Evolutionary conservation across 1,140 invertebrate species (phyloP), one percentile per base, ranked within the genome.

Genomic region (Phthorimaea operculella): DNA sequence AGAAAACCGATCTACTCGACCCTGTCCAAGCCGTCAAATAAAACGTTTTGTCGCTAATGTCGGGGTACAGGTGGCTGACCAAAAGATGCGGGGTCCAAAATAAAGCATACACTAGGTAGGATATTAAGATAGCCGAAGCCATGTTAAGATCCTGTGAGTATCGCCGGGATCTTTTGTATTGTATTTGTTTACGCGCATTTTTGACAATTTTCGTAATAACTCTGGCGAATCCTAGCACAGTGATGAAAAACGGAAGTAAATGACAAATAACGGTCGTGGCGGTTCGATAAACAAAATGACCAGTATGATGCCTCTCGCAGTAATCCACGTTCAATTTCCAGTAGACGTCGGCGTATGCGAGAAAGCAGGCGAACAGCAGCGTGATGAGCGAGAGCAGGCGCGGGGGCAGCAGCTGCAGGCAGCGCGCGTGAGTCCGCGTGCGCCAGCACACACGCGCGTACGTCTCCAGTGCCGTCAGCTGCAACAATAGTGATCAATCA

Each of bases 21-120:
- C 89, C 92, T 42, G 93, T 74, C 90, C 91, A 93, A 6, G 89
- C 89, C 6, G 89, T 71, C 54, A 90, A 88, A 66, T 93, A 91
- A 64, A 90, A 89, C 8, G 89, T 66, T 0, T 83, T 72, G 18
- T 88, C 78, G 17, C 76, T 86, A 0, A 88, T 82, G 12, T 74
- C 70, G 1, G 87, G 88, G 52, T 87, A 88, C 1, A 90, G 55
- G 55, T 86, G 85, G 8, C 89, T 61, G 0, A 89, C 78, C 0
- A 90, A 63, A 0, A 90, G 86, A 54, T 92, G 91, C 0, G 92
- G 92, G n/a, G 89, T 58, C 92, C 92, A 94, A 58, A 90, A 89
- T 0, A 88, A 50, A 1, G 90, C 72, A 70, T 90, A 92, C 39
- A 91, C 61, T 14, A 89, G 48, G 70, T 90, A 93, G 60, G 90